phyloP scores from a whole-genome alignment of 2,888 invertebrate genomes.

The Nemurella pictetii region DNA sequence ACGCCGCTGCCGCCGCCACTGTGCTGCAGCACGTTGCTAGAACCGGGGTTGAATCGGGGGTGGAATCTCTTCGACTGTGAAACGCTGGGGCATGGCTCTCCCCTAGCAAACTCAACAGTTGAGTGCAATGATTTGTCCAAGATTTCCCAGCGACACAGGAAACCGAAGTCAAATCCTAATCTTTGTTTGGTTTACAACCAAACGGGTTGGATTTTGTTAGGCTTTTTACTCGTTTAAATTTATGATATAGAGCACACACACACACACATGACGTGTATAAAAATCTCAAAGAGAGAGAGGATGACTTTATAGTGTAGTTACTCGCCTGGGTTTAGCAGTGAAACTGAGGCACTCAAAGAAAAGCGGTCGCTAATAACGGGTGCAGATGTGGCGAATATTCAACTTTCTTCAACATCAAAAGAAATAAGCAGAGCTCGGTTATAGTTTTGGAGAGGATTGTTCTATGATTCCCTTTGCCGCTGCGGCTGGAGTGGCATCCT shows the following conservation, averaged over 20 bases:
- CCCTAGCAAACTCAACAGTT: not conserved
- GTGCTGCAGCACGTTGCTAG: not conserved
- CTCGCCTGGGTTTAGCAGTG: too few species aligned
- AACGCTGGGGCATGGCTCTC: not conserved
- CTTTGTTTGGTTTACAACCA: not conserved
- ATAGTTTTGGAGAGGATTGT: not conserved
- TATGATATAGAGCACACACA: too few species aligned
- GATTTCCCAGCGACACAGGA: not conserved
- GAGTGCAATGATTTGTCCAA: not conserved
- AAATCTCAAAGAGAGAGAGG: not conserved
- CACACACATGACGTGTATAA: too few species aligned
- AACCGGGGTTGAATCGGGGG: too few species aligned
- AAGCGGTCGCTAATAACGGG: not conserved
- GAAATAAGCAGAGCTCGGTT: not conserved
- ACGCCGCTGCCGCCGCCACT: not conserved
- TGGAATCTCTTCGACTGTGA: not conserved
- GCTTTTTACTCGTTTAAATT: not conserved
- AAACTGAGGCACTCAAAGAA: not conserved
- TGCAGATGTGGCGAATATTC: not conserved
- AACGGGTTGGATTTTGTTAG: not conserved
- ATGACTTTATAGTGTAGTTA: not conserved
- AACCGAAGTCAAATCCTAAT: not conserved
- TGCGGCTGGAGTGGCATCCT: not conserved
- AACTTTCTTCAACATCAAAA: not conserved
- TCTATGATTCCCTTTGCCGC: not conserved